These are phyloP conservation scores for Mus spicilegus DNA, from an alignment of 2,113 vertebrate species.

Conservation along the genomic window DNA sequence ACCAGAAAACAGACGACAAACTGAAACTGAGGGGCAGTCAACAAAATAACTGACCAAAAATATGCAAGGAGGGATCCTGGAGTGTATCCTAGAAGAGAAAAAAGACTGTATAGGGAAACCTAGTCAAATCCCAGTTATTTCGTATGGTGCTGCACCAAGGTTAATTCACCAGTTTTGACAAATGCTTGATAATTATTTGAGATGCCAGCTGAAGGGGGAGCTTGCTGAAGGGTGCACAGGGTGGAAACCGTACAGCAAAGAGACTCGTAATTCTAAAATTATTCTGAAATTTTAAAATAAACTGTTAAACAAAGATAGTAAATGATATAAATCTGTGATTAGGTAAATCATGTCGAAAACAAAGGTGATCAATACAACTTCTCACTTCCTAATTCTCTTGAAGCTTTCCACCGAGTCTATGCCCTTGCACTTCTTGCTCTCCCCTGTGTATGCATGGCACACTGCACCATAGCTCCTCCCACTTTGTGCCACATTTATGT, in stretches of 20 bases:
- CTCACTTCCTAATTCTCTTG: neutral
- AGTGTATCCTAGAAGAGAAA: constrained; percentile 39
- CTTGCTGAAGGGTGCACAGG: neutral
- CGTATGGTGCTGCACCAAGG: neutral
- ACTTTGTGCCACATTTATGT: neutral
- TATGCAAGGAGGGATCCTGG: constrained; percentile 44
- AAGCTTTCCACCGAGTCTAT: neutral
- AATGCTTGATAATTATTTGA: constrained; percentile 39
- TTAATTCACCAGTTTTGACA: constrained; percentile 52
- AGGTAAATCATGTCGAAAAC: constrained; percentile 25
- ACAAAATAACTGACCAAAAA: constrained; percentile 53
- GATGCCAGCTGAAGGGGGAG: constrained; percentile 2
- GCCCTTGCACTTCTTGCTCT: constrained; percentile 3
- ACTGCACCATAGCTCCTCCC: neutral
- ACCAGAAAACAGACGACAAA: constrained; percentile 59
- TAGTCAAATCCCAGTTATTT: constrained; percentile 29
- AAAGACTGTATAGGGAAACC: constrained; percentile 35
- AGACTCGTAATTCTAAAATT: constrained; percentile 58
- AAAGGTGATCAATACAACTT: constrained; percentile 32
- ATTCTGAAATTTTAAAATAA: constrained; percentile 24
- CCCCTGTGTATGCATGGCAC: neutral
- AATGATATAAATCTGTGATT: constrained; percentile 31
- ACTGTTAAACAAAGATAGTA: constrained; percentile 17
- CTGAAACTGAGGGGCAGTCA: constrained; percentile 39
- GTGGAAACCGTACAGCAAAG: neutral